A percentile compares a stretch with the other conserved stretches of the same genome.
phyloP scores from a whole-genome alignment of 2,888 invertebrate genomes.

The Brenthis daphne region DNA sequence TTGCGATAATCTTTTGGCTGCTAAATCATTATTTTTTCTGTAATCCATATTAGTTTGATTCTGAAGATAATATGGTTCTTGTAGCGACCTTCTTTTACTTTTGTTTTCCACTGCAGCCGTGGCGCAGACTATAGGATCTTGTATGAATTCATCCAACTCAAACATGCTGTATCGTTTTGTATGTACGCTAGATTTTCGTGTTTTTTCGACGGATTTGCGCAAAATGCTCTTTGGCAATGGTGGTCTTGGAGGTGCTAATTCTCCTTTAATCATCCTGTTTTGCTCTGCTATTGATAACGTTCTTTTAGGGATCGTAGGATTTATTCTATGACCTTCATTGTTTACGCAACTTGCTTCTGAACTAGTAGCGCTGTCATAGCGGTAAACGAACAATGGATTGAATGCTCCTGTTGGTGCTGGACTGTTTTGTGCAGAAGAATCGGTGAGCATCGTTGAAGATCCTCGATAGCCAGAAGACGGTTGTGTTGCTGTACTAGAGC shows the following conservation, averaged over 20 bases:
- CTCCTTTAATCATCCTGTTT: slow-evolving; percentile 69
- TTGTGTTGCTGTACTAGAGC: slow-evolving; percentile 88
- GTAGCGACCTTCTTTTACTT: slow-evolving; percentile 87
- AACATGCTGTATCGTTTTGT: slow-evolving; percentile 91
- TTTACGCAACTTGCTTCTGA: slow-evolving; percentile 87
- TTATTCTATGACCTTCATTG: slow-evolving; percentile 71
- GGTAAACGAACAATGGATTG: slow-evolving; percentile 90
- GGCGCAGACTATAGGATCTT: slow-evolving; percentile 74
- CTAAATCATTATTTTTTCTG: slow-evolving; percentile 79
- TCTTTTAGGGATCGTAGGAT: slow-evolving; percentile 85
- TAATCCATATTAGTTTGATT: slow-evolving; percentile 72
- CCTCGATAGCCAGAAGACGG: slow-evolving; percentile 94
- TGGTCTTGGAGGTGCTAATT: slow-evolving; percentile 85
- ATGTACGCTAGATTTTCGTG: slow-evolving; percentile 75
- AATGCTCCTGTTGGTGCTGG: slow-evolving; percentile 83
- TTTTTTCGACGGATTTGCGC: slow-evolving; percentile 83
- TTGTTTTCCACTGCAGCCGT: slow-evolving; percentile 75
- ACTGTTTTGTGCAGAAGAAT: slow-evolving; percentile 88
- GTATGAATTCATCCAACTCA: slow-evolving; percentile 84
- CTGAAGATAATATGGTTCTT: slow-evolving; percentile 86
- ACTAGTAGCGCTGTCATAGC: slow-evolving; percentile 89
- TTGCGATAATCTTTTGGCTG: slow-evolving; percentile 77
- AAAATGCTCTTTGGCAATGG: slow-evolving; percentile 88
- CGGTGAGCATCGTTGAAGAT: slow-evolving; percentile 90
- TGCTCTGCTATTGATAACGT: slow-evolving; percentile 84